Conservation (phyloP, 2,113 vertebrate species). For the Pteruthius melanotis region DNA sequence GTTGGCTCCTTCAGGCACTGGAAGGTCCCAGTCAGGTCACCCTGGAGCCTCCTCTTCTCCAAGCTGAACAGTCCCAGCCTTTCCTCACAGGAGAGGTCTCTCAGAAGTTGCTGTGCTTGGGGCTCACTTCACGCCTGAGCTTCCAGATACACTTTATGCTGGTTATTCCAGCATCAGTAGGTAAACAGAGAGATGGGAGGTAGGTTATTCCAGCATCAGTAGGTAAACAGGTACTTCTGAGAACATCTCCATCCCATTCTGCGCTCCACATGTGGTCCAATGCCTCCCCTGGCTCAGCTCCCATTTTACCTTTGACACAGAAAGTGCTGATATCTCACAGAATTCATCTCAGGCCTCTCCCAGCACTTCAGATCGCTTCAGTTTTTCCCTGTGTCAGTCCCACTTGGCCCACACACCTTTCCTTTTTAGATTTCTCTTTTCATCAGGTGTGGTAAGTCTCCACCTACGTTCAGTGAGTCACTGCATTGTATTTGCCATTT, state of each 20-base stretch:
- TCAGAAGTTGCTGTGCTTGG: not conserved
- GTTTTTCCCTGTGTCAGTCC: not conserved
- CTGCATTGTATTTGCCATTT: not conserved
- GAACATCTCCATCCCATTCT: not conserved
- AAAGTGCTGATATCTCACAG: not conserved
- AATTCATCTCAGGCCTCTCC: not conserved
- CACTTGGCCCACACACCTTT: not conserved
- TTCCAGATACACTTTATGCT: not conserved
- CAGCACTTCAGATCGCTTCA: not conserved
- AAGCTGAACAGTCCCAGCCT: not conserved
- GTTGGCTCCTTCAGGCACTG: not conserved
- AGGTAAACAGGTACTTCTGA: not conserved
- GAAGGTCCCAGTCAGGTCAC: too few species aligned
- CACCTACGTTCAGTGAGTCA: conserved; percentile 11
- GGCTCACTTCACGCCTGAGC: not conserved
- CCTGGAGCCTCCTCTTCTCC: not conserved
- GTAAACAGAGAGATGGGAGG: not conserved
- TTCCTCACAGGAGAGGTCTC: not conserved
- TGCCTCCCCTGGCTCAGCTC: not conserved
- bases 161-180: not conserved
- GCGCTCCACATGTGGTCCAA: not conserved
- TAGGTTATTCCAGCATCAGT: not conserved
- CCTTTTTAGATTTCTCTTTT: not conserved
- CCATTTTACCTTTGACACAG: not conserved
- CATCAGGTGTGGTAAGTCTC: conserved; percentile 8